phyloP scores from a whole-genome alignment of 2,797 vertebrate genomes.

The Odontamblyopus rebecca region DNA sequence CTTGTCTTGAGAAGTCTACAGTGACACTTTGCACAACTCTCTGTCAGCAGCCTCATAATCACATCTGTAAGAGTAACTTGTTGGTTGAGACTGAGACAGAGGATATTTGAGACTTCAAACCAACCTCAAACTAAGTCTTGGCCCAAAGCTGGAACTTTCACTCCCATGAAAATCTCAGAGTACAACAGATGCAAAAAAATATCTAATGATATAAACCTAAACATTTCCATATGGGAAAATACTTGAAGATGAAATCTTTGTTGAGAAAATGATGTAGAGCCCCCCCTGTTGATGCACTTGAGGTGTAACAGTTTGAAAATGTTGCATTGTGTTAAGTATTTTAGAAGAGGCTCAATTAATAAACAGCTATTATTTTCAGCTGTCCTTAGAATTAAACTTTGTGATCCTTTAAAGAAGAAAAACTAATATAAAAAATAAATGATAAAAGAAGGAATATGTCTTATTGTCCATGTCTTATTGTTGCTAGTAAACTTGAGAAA shows the following conservation, averaged over 20 bases:
- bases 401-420: no score
- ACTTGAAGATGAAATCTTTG: slow-evolving; percentile 31
- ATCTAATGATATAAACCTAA: slow-evolving; percentile 44
- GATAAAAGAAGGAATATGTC: no score
- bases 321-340: no score
- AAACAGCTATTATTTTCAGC: no score
- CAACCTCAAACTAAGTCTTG: slow-evolving; percentile 45
- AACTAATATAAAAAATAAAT: no score
- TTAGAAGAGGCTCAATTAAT: no score
- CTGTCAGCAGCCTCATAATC: slow-evolving; percentile 42
- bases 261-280: slow-evolving; percentile 40
- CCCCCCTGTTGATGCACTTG: slow-evolving; percentile 54
- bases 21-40: slow-evolving; percentile 43
- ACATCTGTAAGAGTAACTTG: slow-evolving; percentile 38
- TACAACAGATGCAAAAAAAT: slow-evolving; percentile 36
- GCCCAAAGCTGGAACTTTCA: slow-evolving; percentile 9
- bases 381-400: no score
- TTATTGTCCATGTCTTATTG: no score
- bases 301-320: not conserved
- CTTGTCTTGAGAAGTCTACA: slow-evolving; percentile 20
- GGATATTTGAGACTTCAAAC: slow-evolving; percentile 53
- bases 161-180: slow-evolving; percentile 13
- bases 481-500: not conserved
- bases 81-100: slow-evolving; percentile 24
- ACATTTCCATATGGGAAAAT: slow-evolving; percentile 53